Evolutionary conservation across 2,113 vertebrate species (phyloP), one percentile per base, ranked within the genome.

Genomic region (Nyctibius bracteatus): DNA sequence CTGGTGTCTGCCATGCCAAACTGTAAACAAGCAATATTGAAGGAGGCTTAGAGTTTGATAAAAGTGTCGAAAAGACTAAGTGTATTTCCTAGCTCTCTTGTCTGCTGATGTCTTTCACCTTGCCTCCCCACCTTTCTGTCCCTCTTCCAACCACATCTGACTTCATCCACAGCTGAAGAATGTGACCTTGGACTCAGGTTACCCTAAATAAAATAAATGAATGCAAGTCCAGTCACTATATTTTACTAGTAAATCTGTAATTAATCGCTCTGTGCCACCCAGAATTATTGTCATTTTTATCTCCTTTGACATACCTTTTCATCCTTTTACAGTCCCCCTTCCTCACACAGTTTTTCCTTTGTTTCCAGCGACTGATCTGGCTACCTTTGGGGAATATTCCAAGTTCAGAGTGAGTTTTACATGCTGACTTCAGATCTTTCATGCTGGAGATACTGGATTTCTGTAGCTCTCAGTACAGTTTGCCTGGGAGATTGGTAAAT

Each of bases 321-420:
- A 71, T 84, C 17, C 19, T 71, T 93, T 81, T 71, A 51, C 43
- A 86, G 14, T 80, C 8, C 39, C 5, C 10, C 14, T 81, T 74
- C 44, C 49, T 94, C 77, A 66, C 37, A 37, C 47, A 81, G 44
- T 46, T 93, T 95, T 90, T 79, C 65, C 44, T 96, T 81, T 88
- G 51, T 90, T 93, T 95, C 37, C 71, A 83, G 37, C 12, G 15
- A 86, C 65, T 81, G 72, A 92, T 86, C 43, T 83, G 58, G 28
- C n/a, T 86, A 72, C 65, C 65, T 95, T 83, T 93, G 78, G 84
- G 73, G 46, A n/a, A 86, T 94, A 84, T 91, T 86, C 44, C 55
- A 86, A 92, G 68, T 94, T 90, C 88, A 93, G 90, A 93, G 71
- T 33, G 68, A 94, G 73, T 92, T 95, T 86, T 93, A 61, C 46